These are phyloP conservation scores for Oncorhynchus clarkii DNA, from an alignment of 2,113 vertebrate genomes.

Conservation along the genomic window DNA sequence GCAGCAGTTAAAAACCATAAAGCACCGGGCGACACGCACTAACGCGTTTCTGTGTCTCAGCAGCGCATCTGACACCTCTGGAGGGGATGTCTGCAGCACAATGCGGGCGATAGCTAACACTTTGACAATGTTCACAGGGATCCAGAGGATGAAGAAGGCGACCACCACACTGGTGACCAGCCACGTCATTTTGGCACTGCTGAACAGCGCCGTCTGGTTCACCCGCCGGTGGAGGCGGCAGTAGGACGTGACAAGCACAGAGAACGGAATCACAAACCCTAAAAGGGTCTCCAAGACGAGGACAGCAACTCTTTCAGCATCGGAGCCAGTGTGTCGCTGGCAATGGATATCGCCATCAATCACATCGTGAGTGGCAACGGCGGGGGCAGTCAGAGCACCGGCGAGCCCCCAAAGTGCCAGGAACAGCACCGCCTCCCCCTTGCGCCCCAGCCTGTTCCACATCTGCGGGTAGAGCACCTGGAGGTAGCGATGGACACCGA, in stretches of 20 bases:
- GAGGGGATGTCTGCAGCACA: no score
- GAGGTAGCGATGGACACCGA: conserved; percentile 64
- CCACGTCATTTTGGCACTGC: conserved; percentile 10
- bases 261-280: conserved; percentile 66
- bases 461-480: conserved; percentile 60
- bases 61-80: no score
- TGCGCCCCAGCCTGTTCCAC: conserved; percentile 41
- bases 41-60: rapidly evolving
- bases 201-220: conserved; percentile 41
- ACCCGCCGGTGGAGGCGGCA: conserved; percentile 52
- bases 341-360: conserved; percentile 12
- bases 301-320: conserved; percentile 14
- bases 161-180: conserved; percentile 57
- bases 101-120: no score
- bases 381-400: conserved; percentile 37
- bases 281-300: conserved; percentile 48
- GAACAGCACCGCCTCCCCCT: conserved; percentile 32
- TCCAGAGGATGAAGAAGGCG: conserved; percentile 61
- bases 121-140: conserved; percentile 58
- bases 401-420: conserved; percentile 31
- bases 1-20: no score
- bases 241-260: conserved; percentile 58
- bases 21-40: no score
- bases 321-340: conserved; percentile 30
- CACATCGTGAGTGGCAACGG: conserved; percentile 53